Conservation (phyloP, 2,113 vertebrate genomes). For the Xenopus laevis region DNA sequence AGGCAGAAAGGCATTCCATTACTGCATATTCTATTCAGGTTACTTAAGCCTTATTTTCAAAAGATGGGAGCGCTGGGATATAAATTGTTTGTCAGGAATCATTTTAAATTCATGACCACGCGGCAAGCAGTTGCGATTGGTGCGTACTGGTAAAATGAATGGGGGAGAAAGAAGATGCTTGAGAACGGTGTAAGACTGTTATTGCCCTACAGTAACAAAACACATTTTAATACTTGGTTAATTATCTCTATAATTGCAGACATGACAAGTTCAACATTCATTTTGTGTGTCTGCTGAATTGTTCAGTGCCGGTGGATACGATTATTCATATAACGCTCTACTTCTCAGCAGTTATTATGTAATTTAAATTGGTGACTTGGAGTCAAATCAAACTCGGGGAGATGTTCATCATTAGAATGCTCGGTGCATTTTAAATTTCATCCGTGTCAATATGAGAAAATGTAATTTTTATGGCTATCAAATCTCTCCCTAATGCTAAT, state of each 20-base stretch:
- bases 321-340: constrained; percentile 4
- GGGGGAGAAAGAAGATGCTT: not conserved
- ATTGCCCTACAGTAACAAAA: constrained; percentile 18
- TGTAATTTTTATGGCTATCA: too few species aligned
- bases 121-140: not conserved
- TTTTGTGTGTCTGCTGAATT: constrained; percentile 10
- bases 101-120: constrained; percentile 26
- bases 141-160: not conserved
- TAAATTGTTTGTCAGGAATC: constrained; percentile 30
- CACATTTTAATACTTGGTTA: constrained; percentile 20
- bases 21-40: constrained; percentile 31
- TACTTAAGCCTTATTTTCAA: constrained; percentile 38
- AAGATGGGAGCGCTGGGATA: constrained; percentile 23
- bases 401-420: too few species aligned
- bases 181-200: constrained; percentile 16
- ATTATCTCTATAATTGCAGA: constrained; percentile 41
- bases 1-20: constrained; percentile 3
- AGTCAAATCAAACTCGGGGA: not conserved
- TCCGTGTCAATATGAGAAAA: too few species aligned
- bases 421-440: too few species aligned
- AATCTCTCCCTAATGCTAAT: too few species aligned
- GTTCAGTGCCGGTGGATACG: constrained; percentile 12
- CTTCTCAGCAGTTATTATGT: not conserved
- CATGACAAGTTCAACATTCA: constrained; percentile 25
- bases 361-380: not conserved